Evolutionary conservation across 2,113 vertebrate species (phyloP), one percentile per base, ranked within the genome.

Genomic region (Hirundichthys speculiger): DNA sequence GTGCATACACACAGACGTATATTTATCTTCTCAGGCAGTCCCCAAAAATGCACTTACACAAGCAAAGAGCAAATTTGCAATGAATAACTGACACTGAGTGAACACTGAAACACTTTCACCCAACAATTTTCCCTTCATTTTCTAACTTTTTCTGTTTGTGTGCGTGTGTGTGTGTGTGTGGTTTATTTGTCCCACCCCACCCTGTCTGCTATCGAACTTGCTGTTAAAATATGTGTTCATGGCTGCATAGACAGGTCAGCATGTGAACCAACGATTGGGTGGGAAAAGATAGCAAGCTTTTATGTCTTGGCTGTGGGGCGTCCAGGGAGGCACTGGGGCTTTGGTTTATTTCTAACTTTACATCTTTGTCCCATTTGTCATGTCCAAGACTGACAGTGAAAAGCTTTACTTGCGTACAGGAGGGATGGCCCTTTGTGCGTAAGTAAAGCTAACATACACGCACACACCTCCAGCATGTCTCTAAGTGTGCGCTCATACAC

Each of bases 281-380:
- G 61, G 62, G 74, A 77, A 72, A 61, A 67, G 61, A 69, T 46
- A 79, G 56, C 41, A 59, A 69, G 61, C 19, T 50, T 89, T 89
- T 73, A 83, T 63, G 58, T 62, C 69, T 65, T 16, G 67, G 61
- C 73, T 75, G 63, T 41, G 62, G 73, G 71, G 57, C 57, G 80
- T 72, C 58, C 52, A 67, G 16, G 50, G 63, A 85, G 62, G 53
- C 73, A 64, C 71, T 49, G 57, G 70, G 66, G 69, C 68, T 84
- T 83, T 75, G 73, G 73, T 81, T 90, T 84, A 87, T 88, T 85
- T 88, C 79, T 30, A 77, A 79, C 70, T 81, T 85, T 80, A 86
- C 80, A 86, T 88, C 88, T 81, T 51, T 56, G 69, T 78, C 50
- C 64, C 78, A 87, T 91, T 88, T 51, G 86, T 93, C 90, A 87